Conservation (phyloP, 2,797 vertebrate genomes). For the Trachops cirrhosus region DNA sequence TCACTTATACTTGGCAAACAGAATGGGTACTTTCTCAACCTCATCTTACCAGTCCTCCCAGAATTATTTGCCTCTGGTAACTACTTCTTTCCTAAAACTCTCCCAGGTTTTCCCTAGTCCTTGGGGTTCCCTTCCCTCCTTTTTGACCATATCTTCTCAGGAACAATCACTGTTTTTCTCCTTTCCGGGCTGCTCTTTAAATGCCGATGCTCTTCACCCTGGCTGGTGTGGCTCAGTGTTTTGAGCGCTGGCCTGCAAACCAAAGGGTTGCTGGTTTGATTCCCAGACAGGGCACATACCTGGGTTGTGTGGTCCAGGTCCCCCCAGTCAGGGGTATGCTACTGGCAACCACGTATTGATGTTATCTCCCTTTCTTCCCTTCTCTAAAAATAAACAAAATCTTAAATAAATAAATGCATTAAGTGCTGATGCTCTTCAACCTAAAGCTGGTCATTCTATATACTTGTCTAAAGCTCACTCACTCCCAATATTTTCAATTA, state of each 20-base stretch:
- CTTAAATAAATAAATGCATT: neutral
- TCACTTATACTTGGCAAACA: neutral
- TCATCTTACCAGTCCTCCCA: neutral
- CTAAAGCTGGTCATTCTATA: neutral
- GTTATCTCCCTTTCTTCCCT: too few relatives aligned
- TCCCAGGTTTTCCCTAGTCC: neutral
- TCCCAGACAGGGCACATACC: too few relatives aligned
- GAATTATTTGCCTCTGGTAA: neutral
- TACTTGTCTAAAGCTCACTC: neutral
- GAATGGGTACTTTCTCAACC: conserved; percentile 25
- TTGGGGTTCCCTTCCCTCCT: neutral
- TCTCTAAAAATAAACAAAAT: neutral
- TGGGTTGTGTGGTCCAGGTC: too few relatives aligned
- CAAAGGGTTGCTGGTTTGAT: too few relatives aligned
- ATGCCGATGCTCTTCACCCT: neutral
- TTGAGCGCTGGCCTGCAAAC: too few relatives aligned
- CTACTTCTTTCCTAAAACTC: neutral
- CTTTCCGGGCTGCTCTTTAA: neutral
- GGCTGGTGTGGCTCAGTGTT: too few relatives aligned
- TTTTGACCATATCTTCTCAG: neutral
- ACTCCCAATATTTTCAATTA: neutral
- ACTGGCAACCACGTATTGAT: too few relatives aligned
- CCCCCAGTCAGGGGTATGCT: too few relatives aligned
- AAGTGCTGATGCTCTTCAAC: neutral
- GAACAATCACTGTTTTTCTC: neutral